Percentiles rank a stretch among this genome's conserved stretches.
These are phyloP conservation scores for Morelia viridis DNA, from an alignment of 2,797 vertebrate genomes.

Conservation along the genomic window DNA sequence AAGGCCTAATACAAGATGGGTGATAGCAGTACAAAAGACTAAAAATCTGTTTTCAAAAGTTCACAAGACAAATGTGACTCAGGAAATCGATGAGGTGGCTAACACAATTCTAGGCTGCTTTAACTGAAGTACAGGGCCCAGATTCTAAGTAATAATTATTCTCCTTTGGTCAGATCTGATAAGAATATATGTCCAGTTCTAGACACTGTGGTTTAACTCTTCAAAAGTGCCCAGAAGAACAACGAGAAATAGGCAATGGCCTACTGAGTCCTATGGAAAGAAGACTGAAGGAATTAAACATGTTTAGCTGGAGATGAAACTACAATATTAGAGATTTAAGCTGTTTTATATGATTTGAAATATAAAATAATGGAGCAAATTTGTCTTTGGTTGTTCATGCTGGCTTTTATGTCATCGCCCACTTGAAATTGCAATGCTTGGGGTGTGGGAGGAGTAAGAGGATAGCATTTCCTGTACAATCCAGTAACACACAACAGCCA, in stretches of 20 bases:
- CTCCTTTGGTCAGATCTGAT: background rate
- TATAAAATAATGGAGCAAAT: background rate
- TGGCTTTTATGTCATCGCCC: too few relatives aligned
- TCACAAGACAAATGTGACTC: too few relatives aligned
- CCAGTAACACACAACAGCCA: background rate
- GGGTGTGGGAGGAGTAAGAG: background rate
- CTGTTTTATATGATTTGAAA: background rate
- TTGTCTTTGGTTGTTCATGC: background rate
- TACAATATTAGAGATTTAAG: background rate
- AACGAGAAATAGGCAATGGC: background rate
- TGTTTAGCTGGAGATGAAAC: background rate
- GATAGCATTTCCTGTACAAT: background rate
- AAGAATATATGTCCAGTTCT: background rate
- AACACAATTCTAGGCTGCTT: too few relatives aligned
- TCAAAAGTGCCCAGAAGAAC: background rate
- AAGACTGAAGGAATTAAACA: background rate
- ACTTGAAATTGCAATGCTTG: background rate
- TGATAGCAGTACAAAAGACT: too few relatives aligned
- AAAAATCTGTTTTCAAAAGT: too few relatives aligned
- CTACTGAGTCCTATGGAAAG: background rate
- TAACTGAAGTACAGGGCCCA: background rate
- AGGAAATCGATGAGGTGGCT: too few relatives aligned
- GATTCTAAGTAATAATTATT: background rate
- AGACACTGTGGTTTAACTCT: background rate
- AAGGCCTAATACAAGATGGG: too few relatives aligned